A percentile compares a stretch with the other conserved stretches of the same genome.
Evolutionary conservation across 2,113 vertebrate species (phyloP).

Genomic region (Callorhinus ursinus): DNA sequence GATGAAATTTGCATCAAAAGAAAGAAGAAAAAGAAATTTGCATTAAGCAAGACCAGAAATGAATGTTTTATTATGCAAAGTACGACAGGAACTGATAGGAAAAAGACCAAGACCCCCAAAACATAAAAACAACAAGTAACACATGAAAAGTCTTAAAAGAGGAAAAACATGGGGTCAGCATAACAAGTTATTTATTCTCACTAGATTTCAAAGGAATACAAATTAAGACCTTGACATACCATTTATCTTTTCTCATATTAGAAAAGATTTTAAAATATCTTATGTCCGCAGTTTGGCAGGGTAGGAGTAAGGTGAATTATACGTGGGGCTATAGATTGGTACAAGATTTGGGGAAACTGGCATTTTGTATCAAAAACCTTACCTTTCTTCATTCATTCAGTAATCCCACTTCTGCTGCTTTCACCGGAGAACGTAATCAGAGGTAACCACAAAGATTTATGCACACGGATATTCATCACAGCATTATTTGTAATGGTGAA

Average conservation of each 20-base stretch:
- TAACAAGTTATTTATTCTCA: slow-evolving; percentile 8
- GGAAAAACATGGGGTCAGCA: background rate
- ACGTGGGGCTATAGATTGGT: background rate
- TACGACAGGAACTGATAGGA: background rate
- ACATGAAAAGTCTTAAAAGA: background rate
- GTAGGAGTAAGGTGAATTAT: background rate
- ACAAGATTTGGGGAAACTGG: background rate
- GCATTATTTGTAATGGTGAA: slow-evolving; percentile 57
- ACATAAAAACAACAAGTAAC: background rate
- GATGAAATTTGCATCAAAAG: background rate
- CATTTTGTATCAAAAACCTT: slow-evolving; percentile 23
- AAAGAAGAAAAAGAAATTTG: background rate
- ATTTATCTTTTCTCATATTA: slow-evolving; percentile 16
- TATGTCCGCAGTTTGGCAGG: background rate
- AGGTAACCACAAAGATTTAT: slow-evolving; percentile 54
- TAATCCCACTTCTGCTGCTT: background rate
- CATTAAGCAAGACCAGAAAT: background rate
- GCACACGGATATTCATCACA: slow-evolving; percentile 28
- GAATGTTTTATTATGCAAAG: background rate
- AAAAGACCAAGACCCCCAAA: background rate
- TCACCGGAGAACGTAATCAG: background rate
- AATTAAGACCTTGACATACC: background rate
- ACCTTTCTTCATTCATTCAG: background rate
- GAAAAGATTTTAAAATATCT: background rate
- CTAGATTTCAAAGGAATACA: slow-evolving; percentile 33